Evolutionary conservation across 2,797 vertebrate genomes (phyloP).

Genomic region (Eremophila alpestris): DNA sequence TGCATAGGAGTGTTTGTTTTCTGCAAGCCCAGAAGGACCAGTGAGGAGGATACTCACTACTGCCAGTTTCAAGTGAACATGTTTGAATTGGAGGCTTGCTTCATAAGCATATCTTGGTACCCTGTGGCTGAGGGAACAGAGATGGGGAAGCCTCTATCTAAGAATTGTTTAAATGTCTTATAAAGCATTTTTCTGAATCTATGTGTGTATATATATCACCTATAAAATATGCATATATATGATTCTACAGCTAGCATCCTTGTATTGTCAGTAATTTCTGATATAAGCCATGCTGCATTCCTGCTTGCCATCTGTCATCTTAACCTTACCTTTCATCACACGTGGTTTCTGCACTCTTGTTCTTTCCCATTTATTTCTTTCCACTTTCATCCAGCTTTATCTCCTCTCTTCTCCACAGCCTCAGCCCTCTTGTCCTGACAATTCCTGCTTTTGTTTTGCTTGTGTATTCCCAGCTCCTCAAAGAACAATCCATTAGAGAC

Average conservation of each 20-base stretch:
- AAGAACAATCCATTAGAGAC: background rate
- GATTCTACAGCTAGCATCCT: background rate
- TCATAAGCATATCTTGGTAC: background rate
- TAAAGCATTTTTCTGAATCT: background rate
- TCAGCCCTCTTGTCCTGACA: background rate
- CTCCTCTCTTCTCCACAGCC: background rate
- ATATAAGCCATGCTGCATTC: background rate
- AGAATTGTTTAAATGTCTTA: background rate
- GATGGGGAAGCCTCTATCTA: background rate
- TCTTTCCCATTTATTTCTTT: background rate
- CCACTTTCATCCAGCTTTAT: background rate
- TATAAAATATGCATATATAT: background rate
- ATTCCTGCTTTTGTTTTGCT: background rate
- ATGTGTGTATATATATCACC: background rate
- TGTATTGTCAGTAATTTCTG: background rate
- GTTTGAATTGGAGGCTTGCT: background rate
- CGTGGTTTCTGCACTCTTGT: fast-evolving
- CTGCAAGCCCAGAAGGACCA: background rate
- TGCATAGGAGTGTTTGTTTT: background rate
- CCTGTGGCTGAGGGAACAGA: background rate
- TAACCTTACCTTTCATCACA: background rate
- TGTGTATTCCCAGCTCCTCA: background rate
- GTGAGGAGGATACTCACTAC: background rate
- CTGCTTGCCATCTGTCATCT: background rate
- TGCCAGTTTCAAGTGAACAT: background rate